Base-by-base conservation (phyloP, 2,113 vertebrate species). In the Nothobranchius furzeri region DNA sequence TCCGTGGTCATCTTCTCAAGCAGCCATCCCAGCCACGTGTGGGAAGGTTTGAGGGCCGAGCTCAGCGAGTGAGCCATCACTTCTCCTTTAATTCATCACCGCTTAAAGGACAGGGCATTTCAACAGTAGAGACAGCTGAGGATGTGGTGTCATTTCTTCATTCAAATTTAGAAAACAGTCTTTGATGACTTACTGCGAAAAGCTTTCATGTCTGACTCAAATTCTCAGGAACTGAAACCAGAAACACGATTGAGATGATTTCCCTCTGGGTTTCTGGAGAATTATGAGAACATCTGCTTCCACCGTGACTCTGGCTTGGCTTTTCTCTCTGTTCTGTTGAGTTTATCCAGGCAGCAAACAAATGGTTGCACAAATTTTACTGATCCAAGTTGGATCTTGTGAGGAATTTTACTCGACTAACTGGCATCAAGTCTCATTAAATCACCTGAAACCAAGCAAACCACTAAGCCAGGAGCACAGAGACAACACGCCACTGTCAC, bases 181-280 rank as follows among this genome's bases (percentile, higher is more conserved):
- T 9, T 14, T 13, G 11, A 6, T 9, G 25, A 11, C 37, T 63
- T 68, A 9, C 42, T 24, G 12, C 58, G 15, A n/a, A 7, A 17
- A 2, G 45, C 11, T 54, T 40, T 6, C 10, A 50, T 35, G 17
- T 61, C 36, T 54, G 36, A 73, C 35, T 10, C 8, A 15, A n/a
- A 9, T 24, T 25, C 24, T 17, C 2, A 71, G 9, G 36, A 78
- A 42, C 14, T 30, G 51, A 73, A 49, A 63, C 37, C 2, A 42
- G 35, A 64, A 57, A 7, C 40, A 40, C 14, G 15, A 20, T 3
- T 43, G 9, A 45, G 14, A 55, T 13, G 3, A 36, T 68, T 55
- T 57, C 9, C 25, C 52, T 1, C 9, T 0, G 12, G 40, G 20
- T 10, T 64, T 60, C 45, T 30, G 30, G 3, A 2, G 8, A 4